Evolutionary conservation across 30 jellyfish, hydroid and myxozoan genomes (phyloP).

Genomic region (Calvadosia cruxmelitensis): DNA sequence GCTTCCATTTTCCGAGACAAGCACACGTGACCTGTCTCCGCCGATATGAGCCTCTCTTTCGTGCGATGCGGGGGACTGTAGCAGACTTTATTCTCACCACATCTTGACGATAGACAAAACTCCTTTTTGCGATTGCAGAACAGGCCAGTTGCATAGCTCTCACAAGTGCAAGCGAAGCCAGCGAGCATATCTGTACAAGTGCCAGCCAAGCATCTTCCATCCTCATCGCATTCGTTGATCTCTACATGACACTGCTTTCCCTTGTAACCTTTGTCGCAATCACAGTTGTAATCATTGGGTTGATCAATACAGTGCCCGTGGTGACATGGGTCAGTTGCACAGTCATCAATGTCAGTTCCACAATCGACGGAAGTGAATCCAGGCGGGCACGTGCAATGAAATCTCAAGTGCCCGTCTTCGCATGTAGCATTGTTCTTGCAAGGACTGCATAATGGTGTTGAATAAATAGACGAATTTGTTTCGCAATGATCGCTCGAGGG

Average conservation of each 20-base stretch:
- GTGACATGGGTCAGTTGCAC: conserved; percentile 26
- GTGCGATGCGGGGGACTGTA: not conserved
- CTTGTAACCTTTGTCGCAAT: conserved; percentile 36
- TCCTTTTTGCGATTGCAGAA: conserved; percentile 16
- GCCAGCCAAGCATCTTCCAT: conserved; percentile 22
- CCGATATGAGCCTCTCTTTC: not conserved
- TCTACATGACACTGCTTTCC: conserved; percentile 26
- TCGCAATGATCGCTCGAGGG: conserved; percentile 35
- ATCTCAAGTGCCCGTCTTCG: conserved; percentile 16
- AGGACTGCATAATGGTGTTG: conserved; percentile 2
- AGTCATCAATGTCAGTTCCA: conserved; percentile 29
- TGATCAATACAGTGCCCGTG: conserved; percentile 47
- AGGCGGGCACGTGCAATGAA: conserved; percentile 21
- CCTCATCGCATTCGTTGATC: conserved; percentile 26
- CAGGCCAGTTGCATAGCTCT: conserved; percentile 9
- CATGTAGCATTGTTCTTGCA: conserved; percentile 40
- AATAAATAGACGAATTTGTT: conserved; percentile 1
- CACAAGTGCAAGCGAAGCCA: conserved; percentile 21
- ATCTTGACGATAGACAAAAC: conserved; percentile 6
- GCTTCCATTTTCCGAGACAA: too few species aligned
- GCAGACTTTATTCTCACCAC: conserved; percentile 18
- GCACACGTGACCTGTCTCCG: not conserved
- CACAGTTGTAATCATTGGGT: conserved; percentile 34
- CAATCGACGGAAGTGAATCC: conserved; percentile 47
- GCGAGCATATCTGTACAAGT: conserved; percentile 20